phyloP scores from a whole-genome alignment of 2,113 vertebrate species.

The Rynchops niger region DNA sequence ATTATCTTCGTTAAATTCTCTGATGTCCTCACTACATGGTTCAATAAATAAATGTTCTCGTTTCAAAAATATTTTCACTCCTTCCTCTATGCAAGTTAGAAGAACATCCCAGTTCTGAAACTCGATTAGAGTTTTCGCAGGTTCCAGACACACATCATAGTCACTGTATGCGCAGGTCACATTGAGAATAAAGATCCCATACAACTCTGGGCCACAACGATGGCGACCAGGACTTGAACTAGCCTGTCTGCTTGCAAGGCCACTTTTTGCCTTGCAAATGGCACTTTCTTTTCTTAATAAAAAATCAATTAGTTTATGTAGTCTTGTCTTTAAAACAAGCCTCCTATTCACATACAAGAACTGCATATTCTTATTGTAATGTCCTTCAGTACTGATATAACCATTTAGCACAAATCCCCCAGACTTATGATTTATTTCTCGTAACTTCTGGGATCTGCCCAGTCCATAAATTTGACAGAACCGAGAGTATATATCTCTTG shows the following conservation, averaged over 20 bases:
- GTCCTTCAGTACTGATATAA: constrained; percentile 86
- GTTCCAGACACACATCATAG: constrained; percentile 93
- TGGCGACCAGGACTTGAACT: constrained; percentile 76
- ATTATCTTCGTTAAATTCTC: constrained; percentile 71
- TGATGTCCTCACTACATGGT: constrained; percentile 77
- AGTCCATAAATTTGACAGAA: constrained; percentile 91
- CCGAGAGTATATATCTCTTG: constrained; percentile 83
- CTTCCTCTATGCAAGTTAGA: constrained; percentile 85
- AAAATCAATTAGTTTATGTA: constrained; percentile 90
- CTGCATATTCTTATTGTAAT: constrained; percentile 92
- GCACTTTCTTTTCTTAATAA: constrained; percentile 84
- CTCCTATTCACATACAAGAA: constrained; percentile 91
- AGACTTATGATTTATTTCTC: constrained; percentile 79
- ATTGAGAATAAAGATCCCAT: constrained; percentile 88
- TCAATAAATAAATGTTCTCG: constrained; percentile 84
- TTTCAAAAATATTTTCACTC: constrained; percentile 86
- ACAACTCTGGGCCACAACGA: constrained; percentile 78
- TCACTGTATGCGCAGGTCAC: constrained; percentile 85
- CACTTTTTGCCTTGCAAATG: constrained; percentile 77
- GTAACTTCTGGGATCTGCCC: constrained; percentile 83
- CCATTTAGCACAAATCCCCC: constrained; percentile 84
- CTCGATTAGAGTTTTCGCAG: constrained; percentile 92
- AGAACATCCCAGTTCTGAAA: constrained; percentile 91
- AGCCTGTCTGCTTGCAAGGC: constrained; percentile 39
- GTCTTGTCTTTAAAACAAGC: constrained; percentile 89